phyloP scores from a whole-genome alignment of 2,113 vertebrate genomes.

The Clarias gariepinus region DNA sequence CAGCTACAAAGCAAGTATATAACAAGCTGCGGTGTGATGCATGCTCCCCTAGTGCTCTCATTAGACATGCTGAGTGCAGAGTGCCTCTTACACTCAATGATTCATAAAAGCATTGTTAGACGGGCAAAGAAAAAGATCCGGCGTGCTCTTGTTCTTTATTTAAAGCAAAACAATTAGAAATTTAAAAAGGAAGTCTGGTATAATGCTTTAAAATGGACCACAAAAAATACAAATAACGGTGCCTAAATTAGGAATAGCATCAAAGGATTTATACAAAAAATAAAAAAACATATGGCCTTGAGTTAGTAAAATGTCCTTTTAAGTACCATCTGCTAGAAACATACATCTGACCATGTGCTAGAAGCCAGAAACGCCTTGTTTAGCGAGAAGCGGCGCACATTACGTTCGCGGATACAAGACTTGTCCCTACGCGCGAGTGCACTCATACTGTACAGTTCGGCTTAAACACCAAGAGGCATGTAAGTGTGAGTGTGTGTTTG shows the following conservation, averaged over 20 bases:
- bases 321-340: not conserved
- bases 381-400: not conserved
- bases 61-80: not conserved
- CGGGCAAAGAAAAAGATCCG: not conserved
- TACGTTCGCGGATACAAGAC: not conserved
- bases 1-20: not conserved
- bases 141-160: not conserved
- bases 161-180: not conserved
- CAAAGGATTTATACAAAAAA: not conserved
- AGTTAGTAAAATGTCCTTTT: not conserved
- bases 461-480: not conserved
- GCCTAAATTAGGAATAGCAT: not conserved
- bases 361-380: not conserved
- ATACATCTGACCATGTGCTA: not conserved
- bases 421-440: no score
- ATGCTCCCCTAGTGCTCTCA: not conserved
- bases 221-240: not conserved
- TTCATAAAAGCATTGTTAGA: not conserved
- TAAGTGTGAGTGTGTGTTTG: not conserved
- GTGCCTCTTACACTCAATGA: not conserved
- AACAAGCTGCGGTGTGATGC: slow-evolving; percentile 1
- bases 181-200: not conserved
- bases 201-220: not conserved
- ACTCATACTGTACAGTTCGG: not conserved
- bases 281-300: not conserved